Evolutionary conservation across 2,113 vertebrate species (phyloP), one percentile per base, ranked within the genome.

Genomic region (Oostethus manadensis): DNA sequence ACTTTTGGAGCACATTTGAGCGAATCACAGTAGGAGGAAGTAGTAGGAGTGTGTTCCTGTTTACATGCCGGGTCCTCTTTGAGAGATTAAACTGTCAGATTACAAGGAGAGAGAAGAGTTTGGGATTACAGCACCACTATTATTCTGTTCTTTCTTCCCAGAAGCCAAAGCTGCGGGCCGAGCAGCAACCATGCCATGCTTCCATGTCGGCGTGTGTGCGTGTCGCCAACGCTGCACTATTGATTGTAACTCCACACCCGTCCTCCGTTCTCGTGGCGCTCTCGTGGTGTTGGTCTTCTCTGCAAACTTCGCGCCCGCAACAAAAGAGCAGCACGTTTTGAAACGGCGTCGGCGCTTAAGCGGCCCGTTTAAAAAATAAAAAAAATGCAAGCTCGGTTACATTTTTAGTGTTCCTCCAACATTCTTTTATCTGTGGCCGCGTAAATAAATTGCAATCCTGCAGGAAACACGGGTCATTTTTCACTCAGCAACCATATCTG

Each of bases 51-150:
- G 29, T 33, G 29, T 33, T 33, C 29, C 29, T 33, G 29, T 33
- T 33, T 33, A 33, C 29, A 33, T 43, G 56, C 56, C n/a, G 21
- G 10, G 56, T 58, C 45, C 44, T 44, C 56, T 43, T 44, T 57
- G 15, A 7, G 20, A 58, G 56, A 58, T 58, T 45, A 58, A 43
- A 58, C 21, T 58, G 21, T 58, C 22, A 15, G 38, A 44, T 58
- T 58, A 45, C 56, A 45, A 45, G 56, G 23, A 40, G 40, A 57
- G 21, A 17, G 21, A 23, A 42, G 21, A 23, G 21, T 20, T 21
- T n/a, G 40, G 55, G 29, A 46, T 45, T 23, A 58, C 23, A 10
- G 20, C 7, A 15, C 8, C 10, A 8, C 13, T 18, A 57, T 57
- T 58, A 26, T 38, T 38, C 3, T 10, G 1, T 38, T 21, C 1